These are phyloP conservation scores for Macrophya alboannulata DNA, from an alignment of 2,888 invertebrate species.

Conservation along the genomic window DNA sequence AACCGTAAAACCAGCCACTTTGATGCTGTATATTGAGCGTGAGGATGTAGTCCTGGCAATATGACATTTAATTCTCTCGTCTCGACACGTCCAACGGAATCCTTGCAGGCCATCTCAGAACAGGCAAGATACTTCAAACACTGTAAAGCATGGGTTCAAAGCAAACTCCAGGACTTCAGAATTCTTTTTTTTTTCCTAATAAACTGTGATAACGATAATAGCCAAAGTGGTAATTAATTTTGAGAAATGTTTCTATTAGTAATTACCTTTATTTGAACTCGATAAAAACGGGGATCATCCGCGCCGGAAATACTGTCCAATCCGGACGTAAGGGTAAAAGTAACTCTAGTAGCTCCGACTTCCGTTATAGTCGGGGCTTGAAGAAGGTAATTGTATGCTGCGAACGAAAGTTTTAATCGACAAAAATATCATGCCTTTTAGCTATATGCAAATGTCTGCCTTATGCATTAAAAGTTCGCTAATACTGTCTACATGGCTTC, in stretches of 20 bases:
- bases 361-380: conserved; percentile 62
- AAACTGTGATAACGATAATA: too few species aligned
- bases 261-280: conserved; percentile 61
- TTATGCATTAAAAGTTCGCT: too few species aligned
- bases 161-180: too few species aligned
- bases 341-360: conserved; percentile 59
- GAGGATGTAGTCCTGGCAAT: conserved; percentile 63
- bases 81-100: conserved; percentile 61
- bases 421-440: too few species aligned
- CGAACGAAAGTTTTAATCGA: background rate
- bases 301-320: conserved; percentile 58
- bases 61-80: conserved; percentile 58
- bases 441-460: too few species aligned
- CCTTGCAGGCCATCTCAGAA: conserved; percentile 59
- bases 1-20: conserved; percentile 63
- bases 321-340: conserved; percentile 55
- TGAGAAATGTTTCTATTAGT: background rate
- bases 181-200: too few species aligned
- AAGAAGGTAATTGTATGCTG: conserved; percentile 63
- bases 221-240: too few species aligned
- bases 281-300: conserved; percentile 63
- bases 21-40: conserved; percentile 64
- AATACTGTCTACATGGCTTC: too few species aligned
- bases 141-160: conserved; percentile 51
- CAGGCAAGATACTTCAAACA: conserved; percentile 65